Percentiles rank a stretch among this genome's conserved stretches.
Evolutionary conservation across 1,140 invertebrate genomes (phyloP).

Genomic region (Pinna nobilis): DNA sequence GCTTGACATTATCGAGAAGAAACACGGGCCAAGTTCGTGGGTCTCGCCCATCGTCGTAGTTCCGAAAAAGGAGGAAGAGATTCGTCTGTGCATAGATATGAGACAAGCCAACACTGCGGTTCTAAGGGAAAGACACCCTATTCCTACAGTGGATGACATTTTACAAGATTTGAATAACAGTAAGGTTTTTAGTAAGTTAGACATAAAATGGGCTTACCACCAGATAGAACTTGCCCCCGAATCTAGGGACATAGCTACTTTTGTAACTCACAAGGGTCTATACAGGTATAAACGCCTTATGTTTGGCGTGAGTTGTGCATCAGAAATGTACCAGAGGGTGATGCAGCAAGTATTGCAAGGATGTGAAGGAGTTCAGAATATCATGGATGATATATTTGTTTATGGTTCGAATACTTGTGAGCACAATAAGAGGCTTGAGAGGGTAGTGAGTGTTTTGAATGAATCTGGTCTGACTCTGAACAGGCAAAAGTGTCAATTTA

Average conservation of each 20-base stretch:
- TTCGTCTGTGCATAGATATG: conserved; percentile 66
- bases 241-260: conserved; percentile 44
- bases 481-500: conserved; percentile 33
- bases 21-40: conserved; percentile 56
- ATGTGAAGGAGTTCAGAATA: conserved; percentile 40
- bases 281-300: conserved; percentile 47
- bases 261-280: conserved; percentile 43
- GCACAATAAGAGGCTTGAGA: conserved; percentile 29
- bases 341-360: conserved; percentile 23
- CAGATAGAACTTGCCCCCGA: conserved; percentile 54
- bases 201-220: conserved; percentile 57
- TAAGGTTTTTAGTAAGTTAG: conserved; percentile 57
- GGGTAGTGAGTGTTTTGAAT: no score
- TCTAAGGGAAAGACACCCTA: conserved; percentile 53
- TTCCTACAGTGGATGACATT: conserved; percentile 62
- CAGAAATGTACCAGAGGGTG: conserved; percentile 40
- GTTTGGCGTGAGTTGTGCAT: conserved; percentile 37
- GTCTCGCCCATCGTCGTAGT: conserved; percentile 56
- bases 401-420: conserved; percentile 30
- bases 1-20: conserved; percentile 55
- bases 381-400: conserved; percentile 53
- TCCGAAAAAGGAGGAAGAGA: conserved; percentile 53
- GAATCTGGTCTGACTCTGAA: conserved; percentile 36
- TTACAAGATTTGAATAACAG: conserved; percentile 54
- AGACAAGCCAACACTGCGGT: conserved; percentile 58